These are phyloP conservation scores for Chymomyza costata DNA, from an alignment of 1,140 invertebrate genomes.

Conservation along the genomic window DNA sequence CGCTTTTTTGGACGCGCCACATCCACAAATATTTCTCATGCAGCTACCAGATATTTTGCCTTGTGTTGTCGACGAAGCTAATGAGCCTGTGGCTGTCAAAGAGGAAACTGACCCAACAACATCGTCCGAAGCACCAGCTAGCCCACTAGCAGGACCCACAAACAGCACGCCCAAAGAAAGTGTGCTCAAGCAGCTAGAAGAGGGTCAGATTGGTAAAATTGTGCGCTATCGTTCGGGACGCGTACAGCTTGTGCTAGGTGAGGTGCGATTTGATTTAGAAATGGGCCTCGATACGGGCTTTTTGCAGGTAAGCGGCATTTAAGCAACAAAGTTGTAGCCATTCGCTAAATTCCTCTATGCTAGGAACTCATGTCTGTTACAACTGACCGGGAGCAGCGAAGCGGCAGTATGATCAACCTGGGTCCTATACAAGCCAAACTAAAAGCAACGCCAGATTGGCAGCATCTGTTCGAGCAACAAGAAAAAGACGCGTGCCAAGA, in stretches of 20 bases:
- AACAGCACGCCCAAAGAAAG: slow-evolving; percentile 33
- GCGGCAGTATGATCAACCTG: slow-evolving; percentile 74
- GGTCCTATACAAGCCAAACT: slow-evolving; percentile 72
- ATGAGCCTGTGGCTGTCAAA: slow-evolving; percentile 21
- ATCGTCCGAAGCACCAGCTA: slow-evolving; percentile 3
- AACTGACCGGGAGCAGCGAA: slow-evolving; percentile 63
- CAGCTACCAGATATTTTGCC: slow-evolving; percentile 76
- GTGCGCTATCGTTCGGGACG: slow-evolving; percentile 77
- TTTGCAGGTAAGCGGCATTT: slow-evolving; percentile 41
- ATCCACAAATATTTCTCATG: slow-evolving; percentile 63
- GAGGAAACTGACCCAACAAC: slow-evolving; percentile 3
- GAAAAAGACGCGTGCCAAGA: slow-evolving; percentile 15
- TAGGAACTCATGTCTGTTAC: slow-evolving; percentile 73
- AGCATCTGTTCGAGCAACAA: slow-evolving; percentile 64
- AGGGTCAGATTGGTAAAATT: slow-evolving; percentile 79
- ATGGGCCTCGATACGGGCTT: slow-evolving; percentile 75
- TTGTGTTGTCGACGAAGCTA: slow-evolving; percentile 64
- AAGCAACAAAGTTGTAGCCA: too few species aligned
- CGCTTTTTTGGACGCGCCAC: slow-evolving; percentile 38
- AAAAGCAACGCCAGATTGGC: slow-evolving; percentile 74
- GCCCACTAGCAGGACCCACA: slow-evolving; percentile 13
- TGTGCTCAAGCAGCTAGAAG: slow-evolving; percentile 74
- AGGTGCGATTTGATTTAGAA: slow-evolving; percentile 77
- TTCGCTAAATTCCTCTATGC: slow-evolving; percentile 1
- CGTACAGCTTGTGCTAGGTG: slow-evolving; percentile 77